Evolutionary conservation across 2,797 vertebrate genomes (phyloP), one percentile per base, ranked within the genome.

Genomic region (Poecile montanus): DNA sequence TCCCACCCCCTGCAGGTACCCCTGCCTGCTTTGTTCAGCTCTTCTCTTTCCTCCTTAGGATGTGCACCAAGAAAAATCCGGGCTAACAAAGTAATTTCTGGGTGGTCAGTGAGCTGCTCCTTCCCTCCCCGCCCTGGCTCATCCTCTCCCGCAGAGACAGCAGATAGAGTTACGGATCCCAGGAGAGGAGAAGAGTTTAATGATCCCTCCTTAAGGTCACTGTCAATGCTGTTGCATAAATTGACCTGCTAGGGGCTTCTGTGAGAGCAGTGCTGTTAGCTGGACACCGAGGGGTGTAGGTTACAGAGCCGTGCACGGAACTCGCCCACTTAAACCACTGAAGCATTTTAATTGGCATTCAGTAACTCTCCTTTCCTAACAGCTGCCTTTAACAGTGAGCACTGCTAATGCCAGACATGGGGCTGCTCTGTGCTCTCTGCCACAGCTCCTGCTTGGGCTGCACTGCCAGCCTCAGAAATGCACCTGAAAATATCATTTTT

Each of bases 161-260:
- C 91, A 65, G 95, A 87, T 94, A 73, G 79, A 85, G 76, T 92
- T 96, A 92, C 70, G 0, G 47, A 60, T 85, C 93, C 80, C 86
- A 93, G 63, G 84, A 40, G 0, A 75, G 77, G 27, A 80, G 79
- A 91, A 72, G 6, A 65, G 71, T 50, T 81, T 80, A 86, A 79
- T 70, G 93, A 93, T 94, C 86, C 47, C 60, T 71, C 56, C 62
- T 87, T 95, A 96, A 97, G 93, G 95, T 96, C 94, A 91, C 73
- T 90, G 88, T 82, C 95, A 93, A 68, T 76, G 91, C 70, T 80
- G 61, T 67, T 83, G 74, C 85, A 89, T 79, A 61, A 92, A 91
- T 89, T 86, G 83, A 89, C 92, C 93, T 91, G 86, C 89, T 48
- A 77, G 83, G 81, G 80, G 83, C 58, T 94, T 91, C 85, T 88